These are phyloP conservation scores for Metopia argyrocephala DNA, from an alignment of 2,888 invertebrate genomes.

Conservation along the genomic window DNA sequence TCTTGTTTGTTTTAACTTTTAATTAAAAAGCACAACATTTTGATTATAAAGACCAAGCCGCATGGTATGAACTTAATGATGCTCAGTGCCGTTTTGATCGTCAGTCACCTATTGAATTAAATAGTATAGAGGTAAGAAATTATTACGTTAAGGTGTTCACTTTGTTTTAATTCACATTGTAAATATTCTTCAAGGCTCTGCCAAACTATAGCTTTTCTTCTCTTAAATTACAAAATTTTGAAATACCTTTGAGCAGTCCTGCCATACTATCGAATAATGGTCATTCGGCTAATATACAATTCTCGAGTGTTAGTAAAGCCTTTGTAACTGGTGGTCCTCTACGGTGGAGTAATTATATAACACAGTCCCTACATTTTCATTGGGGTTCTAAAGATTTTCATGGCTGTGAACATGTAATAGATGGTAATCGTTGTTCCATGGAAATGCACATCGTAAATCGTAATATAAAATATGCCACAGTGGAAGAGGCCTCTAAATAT, in stretches of 20 bases:
- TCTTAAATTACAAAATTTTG: not conserved
- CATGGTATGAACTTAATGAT: not conserved
- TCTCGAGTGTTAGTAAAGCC: not conserved
- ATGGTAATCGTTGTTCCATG: constrained; percentile 62
- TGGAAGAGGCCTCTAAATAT: constrained; percentile 57
- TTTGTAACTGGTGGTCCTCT: not conserved
- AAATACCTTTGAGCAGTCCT: not conserved
- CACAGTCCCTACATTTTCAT: constrained; percentile 64
- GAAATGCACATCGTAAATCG: constrained; percentile 68
- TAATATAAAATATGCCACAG: constrained; percentile 61
- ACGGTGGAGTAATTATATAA: not conserved
- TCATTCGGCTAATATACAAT: not conserved
- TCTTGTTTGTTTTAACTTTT: too few species aligned
- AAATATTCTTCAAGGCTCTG: not conserved
- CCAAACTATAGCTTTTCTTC: not conserved
- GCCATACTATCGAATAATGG: not conserved
- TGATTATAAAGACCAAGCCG: not conserved
- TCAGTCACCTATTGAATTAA: constrained; percentile 5
- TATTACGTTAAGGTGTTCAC: too few species aligned
- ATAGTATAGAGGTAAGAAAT: not conserved
- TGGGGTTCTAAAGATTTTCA: constrained; percentile 66
- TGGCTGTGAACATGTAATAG: constrained; percentile 67
- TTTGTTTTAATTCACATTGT: not conserved
- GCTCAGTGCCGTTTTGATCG: not conserved
- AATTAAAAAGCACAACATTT: not conserved